A percentile compares a stretch with the other conserved stretches of the same genome.
phyloP scores from a whole-genome alignment of 2,797 vertebrate genomes.

The Kryptolebias ocellatus region DNA sequence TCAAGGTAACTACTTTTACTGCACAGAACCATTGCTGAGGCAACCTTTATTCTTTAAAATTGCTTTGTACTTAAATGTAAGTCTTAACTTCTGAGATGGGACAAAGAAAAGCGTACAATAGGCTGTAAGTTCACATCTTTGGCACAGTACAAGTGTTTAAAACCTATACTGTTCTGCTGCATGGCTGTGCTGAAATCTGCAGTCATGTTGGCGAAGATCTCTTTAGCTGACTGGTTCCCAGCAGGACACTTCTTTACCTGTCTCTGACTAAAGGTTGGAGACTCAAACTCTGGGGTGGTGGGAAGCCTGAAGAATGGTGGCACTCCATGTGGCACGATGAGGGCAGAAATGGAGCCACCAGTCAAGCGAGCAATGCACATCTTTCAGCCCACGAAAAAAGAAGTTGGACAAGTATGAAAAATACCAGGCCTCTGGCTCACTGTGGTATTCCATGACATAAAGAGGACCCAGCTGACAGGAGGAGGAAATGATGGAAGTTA shows the following conservation, averaged over 20 bases:
- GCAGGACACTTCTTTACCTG: conserved; percentile 13
- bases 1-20: too few relatives aligned
- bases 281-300: conserved; percentile 29
- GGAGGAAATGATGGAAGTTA: conserved; percentile 13
- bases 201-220: conserved; percentile 12
- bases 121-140: neutral
- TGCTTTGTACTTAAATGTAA: too few relatives aligned
- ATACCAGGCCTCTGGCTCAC: conserved; percentile 39
- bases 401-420: conserved; percentile 60
- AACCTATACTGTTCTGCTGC: neutral
- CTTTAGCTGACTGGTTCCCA: conserved; percentile 19
- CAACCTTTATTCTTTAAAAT: too few relatives aligned
- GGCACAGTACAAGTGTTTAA: neutral
- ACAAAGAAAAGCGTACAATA: conserved; percentile 3
- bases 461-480: conserved; percentile 12
- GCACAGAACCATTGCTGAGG: too few relatives aligned
- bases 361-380: conserved; percentile 48
- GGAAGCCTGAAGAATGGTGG: conserved; percentile 23
- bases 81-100: neutral
- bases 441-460: conserved; percentile 9
- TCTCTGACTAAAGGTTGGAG: conserved; percentile 25
- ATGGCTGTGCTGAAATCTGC: conserved; percentile 13
- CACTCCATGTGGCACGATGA: conserved; percentile 29
- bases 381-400: conserved; percentile 51
- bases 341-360: conserved; percentile 45